Evolutionary conservation across 1,140 invertebrate genomes (phyloP).

Genomic region (Meteorus sp.): DNA sequence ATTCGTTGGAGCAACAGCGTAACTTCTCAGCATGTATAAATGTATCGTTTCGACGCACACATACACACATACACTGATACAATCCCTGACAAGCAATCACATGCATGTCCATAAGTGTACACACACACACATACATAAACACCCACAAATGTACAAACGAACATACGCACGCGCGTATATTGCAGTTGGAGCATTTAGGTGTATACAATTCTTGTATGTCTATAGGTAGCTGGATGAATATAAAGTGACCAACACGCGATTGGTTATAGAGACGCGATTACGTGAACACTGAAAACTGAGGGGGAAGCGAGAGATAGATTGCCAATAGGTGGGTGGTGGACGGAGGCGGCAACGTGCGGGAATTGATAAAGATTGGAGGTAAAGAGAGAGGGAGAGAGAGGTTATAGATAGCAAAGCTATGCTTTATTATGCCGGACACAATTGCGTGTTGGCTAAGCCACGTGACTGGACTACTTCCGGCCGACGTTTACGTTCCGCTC

Average conservation of each 20-base stretch:
- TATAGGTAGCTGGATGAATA: no score
- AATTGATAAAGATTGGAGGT: conserved; percentile 9
- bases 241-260: no score
- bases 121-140: conserved; percentile 4
- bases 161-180: conserved; percentile 3
- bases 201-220: no score
- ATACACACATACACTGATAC: not conserved
- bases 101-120: no score
- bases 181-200: no score
- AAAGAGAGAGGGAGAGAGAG: conserved; percentile 9
- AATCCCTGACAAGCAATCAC: not conserved
- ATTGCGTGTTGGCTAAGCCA: conserved; percentile 56
- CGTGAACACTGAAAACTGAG: no score
- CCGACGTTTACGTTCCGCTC: conserved; percentile 39
- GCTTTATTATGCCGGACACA: conserved; percentile 56
- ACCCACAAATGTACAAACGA: not conserved
- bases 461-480: conserved; percentile 53
- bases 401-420: conserved; percentile 35
- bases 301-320: no score
- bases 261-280: conserved; percentile 15
- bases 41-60: conserved; percentile 18
- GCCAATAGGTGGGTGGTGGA: no score
- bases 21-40: no score
- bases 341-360: conserved; percentile 5
- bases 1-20: conserved; percentile 34